Percentiles rank a stretch among this genome's conserved stretches.
These are phyloP conservation scores for Ctenosaura bakeri DNA, from an alignment of 2,797 vertebrate genomes.

Conservation along the genomic window DNA sequence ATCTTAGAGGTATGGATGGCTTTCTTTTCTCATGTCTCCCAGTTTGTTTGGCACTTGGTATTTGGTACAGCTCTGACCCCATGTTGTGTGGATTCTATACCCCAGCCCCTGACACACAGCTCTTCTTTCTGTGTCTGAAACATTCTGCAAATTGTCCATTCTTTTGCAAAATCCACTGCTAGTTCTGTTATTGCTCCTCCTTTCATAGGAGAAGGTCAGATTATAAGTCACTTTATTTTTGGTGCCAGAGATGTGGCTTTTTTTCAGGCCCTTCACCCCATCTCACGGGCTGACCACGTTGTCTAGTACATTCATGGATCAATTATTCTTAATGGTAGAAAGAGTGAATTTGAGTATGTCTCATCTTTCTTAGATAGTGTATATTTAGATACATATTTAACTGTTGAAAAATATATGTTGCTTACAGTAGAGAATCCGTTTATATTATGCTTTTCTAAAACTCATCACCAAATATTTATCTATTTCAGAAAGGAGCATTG, in stretches of 20 bases:
- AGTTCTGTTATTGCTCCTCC: not conserved
- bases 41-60: not conserved
- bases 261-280: not conserved
- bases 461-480: not conserved
- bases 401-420: conserved; percentile 5
- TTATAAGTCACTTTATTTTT: not conserved
- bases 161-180: not conserved
- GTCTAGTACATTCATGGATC: not conserved
- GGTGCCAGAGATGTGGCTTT: not conserved
- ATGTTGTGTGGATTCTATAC: not conserved
- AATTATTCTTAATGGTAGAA: not conserved
- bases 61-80: not conserved
- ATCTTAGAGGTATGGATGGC: not conserved
- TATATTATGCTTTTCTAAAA: not conserved
- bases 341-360: not conserved
- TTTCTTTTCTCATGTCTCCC: not conserved
- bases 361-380: not conserved
- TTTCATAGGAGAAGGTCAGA: not conserved
- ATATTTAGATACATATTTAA: conserved; percentile 1
- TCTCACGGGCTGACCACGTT: not conserved
- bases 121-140: not conserved
- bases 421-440: not conserved
- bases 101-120: not conserved
- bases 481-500: not conserved
- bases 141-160: not conserved